A percentile compares a stretch with the other conserved stretches of the same genome.
phyloP scores from a whole-genome alignment of 2,888 invertebrate species.

The Rhaphigaster nebulosa region DNA sequence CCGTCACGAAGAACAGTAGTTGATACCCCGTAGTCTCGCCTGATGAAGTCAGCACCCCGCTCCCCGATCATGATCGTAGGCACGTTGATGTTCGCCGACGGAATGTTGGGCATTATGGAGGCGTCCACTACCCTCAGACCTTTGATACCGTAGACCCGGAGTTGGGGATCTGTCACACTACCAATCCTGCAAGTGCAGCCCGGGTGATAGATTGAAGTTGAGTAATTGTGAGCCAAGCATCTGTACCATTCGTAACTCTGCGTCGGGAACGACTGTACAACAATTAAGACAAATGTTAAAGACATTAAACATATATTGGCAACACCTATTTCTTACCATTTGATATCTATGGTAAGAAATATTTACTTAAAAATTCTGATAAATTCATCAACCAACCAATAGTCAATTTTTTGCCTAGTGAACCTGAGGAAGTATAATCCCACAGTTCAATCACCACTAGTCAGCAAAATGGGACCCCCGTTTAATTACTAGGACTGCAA shows the following conservation, averaged over 20 bases:
- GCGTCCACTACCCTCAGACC: not conserved
- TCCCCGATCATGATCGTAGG: slow-evolving; percentile 31
- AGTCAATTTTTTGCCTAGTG: too few species aligned
- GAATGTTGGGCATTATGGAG: not conserved
- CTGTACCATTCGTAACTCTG: not conserved
- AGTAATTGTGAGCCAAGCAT: slow-evolving; percentile 4
- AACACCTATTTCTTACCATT: too few species aligned
- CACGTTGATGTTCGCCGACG: slow-evolving; percentile 27
- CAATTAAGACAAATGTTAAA: not conserved
- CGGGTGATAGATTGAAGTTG: slow-evolving; percentile 8
- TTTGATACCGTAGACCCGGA: slow-evolving; percentile 9
- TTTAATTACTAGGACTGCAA: too few species aligned
- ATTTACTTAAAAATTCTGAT: too few species aligned
- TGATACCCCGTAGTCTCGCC: slow-evolving; percentile 24
- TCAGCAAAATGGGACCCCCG: too few species aligned
- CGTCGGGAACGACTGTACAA: not conserved
- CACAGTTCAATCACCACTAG: too few species aligned
- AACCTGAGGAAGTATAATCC: too few species aligned
- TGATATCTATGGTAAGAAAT: too few species aligned
- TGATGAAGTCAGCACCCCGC: slow-evolving; percentile 6
- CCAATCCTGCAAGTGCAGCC: slow-evolving; percentile 26
- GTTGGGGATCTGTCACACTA: not conserved
- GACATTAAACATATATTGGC: not conserved
- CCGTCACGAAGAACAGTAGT: not conserved
- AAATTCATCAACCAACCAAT: too few species aligned